Base-by-base conservation (phyloP, 2,888 invertebrate genomes). In the Diogma glabrata region DNA sequence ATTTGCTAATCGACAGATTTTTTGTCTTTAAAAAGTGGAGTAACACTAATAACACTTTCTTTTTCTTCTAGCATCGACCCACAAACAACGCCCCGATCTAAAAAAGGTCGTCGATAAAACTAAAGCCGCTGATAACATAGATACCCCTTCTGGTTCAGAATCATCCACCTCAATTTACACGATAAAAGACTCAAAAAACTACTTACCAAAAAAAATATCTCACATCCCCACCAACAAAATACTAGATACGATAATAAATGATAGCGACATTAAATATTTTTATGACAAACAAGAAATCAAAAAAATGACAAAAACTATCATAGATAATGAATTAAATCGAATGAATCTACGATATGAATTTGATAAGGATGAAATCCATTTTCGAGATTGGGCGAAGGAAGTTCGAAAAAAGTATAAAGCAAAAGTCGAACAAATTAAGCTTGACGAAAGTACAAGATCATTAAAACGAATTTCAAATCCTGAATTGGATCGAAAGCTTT, bases 371-470 rank as follows among this genome's bases (percentile, higher is more conserved):
- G 46, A 46, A 16, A 14, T 24, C 23, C 24, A 23, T 5, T 52
- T 52, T 33, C 26, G 52, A 1, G 50, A 46, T 12, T 52, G 52
- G 52, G 52, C 52, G n/a, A 26, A 23, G 7, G 46, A 23, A 16
- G 50, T 49, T 38, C 23, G 52, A 4, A 50, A 52, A 26, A 52
- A 52, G 28, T 28, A 47, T 12, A 43, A 46, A 46, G 16, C n/a
- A 46, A 46, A 46, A 46, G 1, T 24, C 5, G 46, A 46, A 14
- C 23, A 46, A 26, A 4, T 16, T 8, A 12, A 24, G 3, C 2
- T 24, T 9, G 16, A 23, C 22, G 22, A 43, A 2, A 22, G 43
- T 12, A n/a, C 23, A 3, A 43, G 43, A 8, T 43, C 20, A 22
- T n/a, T 43, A 14, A 20, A 23, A 2, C 43, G 43, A 7, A 43